These are phyloP conservation scores for cattle (Bos taurus) DNA, from an alignment of 2,113 vertebrate genomes.

Conservation along the genomic window DNA sequence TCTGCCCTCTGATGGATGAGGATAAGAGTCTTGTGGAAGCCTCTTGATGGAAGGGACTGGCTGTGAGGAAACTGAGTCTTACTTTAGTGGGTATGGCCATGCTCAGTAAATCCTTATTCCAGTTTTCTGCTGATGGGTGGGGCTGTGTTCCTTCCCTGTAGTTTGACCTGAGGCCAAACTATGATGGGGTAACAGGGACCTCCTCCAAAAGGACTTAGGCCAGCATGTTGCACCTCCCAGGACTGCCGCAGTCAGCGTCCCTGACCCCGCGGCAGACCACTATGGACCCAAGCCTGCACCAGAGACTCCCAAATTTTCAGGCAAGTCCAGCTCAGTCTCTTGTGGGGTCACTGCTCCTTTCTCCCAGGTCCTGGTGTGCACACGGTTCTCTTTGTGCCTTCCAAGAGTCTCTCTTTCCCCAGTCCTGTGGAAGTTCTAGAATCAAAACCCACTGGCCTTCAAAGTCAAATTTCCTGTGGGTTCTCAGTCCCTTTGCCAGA, in stretches of 20 bases:
- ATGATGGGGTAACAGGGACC: neutral
- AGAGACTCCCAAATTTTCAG: neutral
- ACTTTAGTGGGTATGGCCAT: neutral
- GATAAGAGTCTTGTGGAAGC: neutral
- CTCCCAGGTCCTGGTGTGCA: fast-evolving
- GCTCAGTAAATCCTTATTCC: neutral
- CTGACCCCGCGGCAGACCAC: fast-evolving
- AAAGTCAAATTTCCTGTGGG: neutral
- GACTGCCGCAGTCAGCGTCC: neutral
- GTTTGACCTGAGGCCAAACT: neutral
- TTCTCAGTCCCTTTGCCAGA: neutral
- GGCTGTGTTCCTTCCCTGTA: neutral
- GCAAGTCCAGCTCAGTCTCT: neutral
- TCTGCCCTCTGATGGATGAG: neutral
- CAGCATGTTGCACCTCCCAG: neutral
- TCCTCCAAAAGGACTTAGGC: neutral
- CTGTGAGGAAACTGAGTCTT: neutral
- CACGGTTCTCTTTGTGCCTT: neutral
- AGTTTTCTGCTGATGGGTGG: neutral
- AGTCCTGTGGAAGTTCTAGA: neutral
- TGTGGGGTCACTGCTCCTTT: neutral
- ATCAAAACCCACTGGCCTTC: neutral
- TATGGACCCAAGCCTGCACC: neutral
- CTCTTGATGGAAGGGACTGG: neutral
- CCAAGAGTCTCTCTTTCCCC: neutral